Conservation (phyloP, 2,113 vertebrate genomes). For the Mungos mungo region DNA sequence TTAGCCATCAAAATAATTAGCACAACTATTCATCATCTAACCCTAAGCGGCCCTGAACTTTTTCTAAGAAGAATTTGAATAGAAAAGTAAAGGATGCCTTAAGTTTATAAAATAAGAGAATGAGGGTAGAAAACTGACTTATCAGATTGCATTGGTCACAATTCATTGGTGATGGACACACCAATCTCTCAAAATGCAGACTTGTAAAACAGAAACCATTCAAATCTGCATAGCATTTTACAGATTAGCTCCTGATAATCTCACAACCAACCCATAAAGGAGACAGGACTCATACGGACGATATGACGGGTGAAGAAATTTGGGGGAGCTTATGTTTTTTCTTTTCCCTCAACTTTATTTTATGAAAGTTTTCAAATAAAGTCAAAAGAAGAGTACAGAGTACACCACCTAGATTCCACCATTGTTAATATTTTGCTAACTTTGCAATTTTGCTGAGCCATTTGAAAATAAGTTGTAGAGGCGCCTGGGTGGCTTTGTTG, state of each 20-base stretch:
- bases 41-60: background rate
- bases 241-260: background rate
- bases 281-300: background rate
- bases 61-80: conserved; percentile 30
- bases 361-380: conserved; percentile 24
- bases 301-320: background rate
- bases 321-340: background rate
- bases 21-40: conserved; percentile 14
- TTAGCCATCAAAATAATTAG: conserved; percentile 3
- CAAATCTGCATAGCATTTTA: background rate
- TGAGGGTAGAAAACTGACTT: background rate
- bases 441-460: background rate
- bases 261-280: background rate
- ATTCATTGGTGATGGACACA: background rate
- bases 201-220: conserved; percentile 37
- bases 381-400: background rate
- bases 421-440: conserved; percentile 4
- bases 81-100: background rate
- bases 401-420: background rate
- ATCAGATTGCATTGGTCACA: background rate
- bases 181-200: background rate
- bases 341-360: background rate
- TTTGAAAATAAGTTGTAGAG: background rate
- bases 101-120: conserved; percentile 36
- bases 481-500: too few relatives aligned